Percentiles rank a stretch among this genome's conserved stretches.
Conservation (phyloP, 53 echinoderm and acorn worm genomes). For the Crossaster papposus region DNA sequence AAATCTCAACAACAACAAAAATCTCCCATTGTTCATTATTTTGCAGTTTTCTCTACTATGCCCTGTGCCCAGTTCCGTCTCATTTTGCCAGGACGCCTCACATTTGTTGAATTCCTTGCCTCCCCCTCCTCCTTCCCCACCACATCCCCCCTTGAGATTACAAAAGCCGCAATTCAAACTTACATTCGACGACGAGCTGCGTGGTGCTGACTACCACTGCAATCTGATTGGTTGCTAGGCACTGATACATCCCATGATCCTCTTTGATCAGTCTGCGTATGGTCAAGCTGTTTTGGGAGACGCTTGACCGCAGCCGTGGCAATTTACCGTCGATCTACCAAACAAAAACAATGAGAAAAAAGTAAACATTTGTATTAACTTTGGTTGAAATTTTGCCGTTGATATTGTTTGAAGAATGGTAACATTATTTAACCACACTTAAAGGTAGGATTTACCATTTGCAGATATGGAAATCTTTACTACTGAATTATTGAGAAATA, state of each 20-base stretch:
- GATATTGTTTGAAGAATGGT: too few species aligned
- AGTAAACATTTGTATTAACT: neutral
- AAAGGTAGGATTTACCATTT: too few species aligned
- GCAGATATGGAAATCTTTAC: too few species aligned
- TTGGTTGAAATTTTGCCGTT: too few species aligned
- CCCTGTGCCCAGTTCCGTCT: too few species aligned
- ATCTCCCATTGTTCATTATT: too few species aligned
- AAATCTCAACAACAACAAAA: too few species aligned
- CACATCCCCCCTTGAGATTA: neutral
- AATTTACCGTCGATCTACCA: constrained; percentile 75
- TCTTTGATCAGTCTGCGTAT: constrained; percentile 78
- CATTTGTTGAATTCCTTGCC: neutral
- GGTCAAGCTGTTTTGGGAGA: constrained; percentile 57
- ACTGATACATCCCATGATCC: constrained; percentile 88
- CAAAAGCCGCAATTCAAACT: neutral
- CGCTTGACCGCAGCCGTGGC: constrained; percentile 36
- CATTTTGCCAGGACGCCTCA: too few species aligned
- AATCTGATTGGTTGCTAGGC: constrained; percentile 79
- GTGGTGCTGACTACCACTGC: constrained; percentile 74
- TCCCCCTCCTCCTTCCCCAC: too few species aligned
- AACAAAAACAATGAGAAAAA: constrained; percentile 11
- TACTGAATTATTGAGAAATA: too few species aligned
- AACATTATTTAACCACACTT: too few species aligned
- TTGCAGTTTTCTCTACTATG: too few species aligned
- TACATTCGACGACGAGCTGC: constrained; percentile 76